phyloP scores from a whole-genome alignment of 2,888 invertebrate species.

The Tachina fera region DNA sequence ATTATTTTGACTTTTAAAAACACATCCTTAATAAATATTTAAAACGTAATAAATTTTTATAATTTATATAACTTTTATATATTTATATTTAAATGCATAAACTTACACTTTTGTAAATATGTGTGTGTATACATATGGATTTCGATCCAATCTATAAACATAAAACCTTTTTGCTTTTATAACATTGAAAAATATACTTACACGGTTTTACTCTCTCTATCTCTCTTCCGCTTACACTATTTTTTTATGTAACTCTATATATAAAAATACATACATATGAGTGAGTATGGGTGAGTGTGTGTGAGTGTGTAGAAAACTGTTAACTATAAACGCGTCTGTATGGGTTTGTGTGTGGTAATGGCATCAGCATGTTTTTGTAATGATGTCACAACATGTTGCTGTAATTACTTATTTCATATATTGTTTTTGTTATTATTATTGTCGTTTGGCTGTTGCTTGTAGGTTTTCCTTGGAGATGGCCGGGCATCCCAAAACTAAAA shows the following conservation, averaged over 20 bases:
- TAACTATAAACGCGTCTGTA: conserved; percentile 32
- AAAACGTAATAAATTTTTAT: conserved; percentile 25
- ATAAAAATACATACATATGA: too few relatives aligned
- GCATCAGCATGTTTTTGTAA: conserved; percentile 69
- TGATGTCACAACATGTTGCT: conserved; percentile 72
- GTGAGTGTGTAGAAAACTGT: conserved; percentile 3
- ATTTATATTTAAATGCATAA: neutral
- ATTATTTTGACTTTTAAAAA: too few relatives aligned
- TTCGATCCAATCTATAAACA: conserved; percentile 9
- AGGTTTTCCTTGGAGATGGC: conserved; percentile 7
- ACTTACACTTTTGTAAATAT: neutral
- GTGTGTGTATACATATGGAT: neutral
- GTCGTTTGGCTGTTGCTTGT: conserved; percentile 37
- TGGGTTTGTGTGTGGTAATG: conserved; percentile 60
- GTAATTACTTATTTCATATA: conserved; percentile 67
- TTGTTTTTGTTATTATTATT: conserved; percentile 57
- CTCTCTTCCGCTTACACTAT: neutral
- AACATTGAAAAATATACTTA: conserved; percentile 55
- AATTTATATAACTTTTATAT: conserved; percentile 38
- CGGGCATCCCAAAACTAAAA: neutral
- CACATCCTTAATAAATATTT: conserved; percentile 1
- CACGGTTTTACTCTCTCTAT: neutral
- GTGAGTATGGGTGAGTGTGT: neutral
- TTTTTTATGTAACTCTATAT: conserved; percentile 24
- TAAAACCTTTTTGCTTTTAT: conserved; percentile 30